Evolutionary conservation across 2,888 invertebrate species (phyloP).

Genomic region (Diloba caeruleocephala): DNA sequence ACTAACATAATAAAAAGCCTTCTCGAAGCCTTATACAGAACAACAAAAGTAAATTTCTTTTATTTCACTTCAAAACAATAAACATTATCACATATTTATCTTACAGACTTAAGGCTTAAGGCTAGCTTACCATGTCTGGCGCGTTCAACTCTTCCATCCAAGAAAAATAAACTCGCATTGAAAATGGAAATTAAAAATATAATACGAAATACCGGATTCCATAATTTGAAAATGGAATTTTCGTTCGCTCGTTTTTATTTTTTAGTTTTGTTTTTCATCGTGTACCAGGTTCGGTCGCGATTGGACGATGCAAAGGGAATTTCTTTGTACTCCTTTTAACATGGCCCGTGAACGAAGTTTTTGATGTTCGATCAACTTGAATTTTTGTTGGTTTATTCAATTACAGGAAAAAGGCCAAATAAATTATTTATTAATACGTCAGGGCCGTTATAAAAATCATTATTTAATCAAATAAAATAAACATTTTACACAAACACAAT

Average conservation of each 20-base stretch:
- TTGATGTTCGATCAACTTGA: constrained; percentile 4
- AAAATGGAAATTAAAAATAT: constrained; percentile 3
- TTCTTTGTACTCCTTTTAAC: constrained; percentile 6
- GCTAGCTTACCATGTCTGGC: constrained; percentile 12
- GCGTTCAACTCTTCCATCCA: not conserved
- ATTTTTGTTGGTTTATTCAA: constrained; percentile 12
- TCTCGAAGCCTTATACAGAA: too few species aligned
- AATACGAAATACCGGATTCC: constrained; percentile 7
- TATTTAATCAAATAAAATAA: too few species aligned
- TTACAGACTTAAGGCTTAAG: not conserved
- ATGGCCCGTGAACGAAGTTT: constrained; percentile 15
- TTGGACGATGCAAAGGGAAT: not conserved
- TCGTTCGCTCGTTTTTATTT: not conserved
- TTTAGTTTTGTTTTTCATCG: constrained; percentile 13
- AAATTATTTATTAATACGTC: too few species aligned
- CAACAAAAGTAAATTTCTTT: not conserved
- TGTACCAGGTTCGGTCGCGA: constrained; percentile 13
- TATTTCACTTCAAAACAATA: constrained; percentile 6
- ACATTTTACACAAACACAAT: too few species aligned
- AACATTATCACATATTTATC: not conserved
- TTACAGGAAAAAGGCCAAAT: not conserved
- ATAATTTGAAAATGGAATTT: constrained; percentile 15
- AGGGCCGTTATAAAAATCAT: too few species aligned
- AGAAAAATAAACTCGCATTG: constrained; percentile 3
- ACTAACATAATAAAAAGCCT: too few species aligned